Conservation (phyloP, 2,797 vertebrate genomes). For the Valencia hispanica region DNA sequence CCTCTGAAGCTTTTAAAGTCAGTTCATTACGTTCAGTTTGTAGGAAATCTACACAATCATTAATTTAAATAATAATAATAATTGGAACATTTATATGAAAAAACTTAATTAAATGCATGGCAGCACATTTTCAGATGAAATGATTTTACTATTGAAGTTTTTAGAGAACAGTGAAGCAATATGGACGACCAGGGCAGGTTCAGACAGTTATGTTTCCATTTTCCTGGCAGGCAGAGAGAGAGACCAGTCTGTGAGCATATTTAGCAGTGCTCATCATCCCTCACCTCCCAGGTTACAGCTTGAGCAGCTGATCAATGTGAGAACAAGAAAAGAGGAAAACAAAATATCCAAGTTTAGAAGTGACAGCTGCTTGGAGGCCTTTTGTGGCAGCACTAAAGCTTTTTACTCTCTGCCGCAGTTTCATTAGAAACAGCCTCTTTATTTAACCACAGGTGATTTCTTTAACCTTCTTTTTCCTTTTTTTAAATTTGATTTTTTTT, state of each 20-base stretch:
- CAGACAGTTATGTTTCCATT: neutral
- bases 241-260: neutral
- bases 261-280: neutral
- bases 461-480: neutral
- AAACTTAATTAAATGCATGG: too few species aligned
- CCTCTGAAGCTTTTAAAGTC: too few species aligned
- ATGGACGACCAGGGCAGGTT: neutral
- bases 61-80: too few species aligned
- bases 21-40: too few species aligned
- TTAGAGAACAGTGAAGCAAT: neutral
- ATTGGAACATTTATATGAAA: too few species aligned
- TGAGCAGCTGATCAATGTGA: constrained; percentile 47
- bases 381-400: constrained; percentile 4
- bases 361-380: constrained; percentile 54
- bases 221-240: neutral
- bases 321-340: constrained; percentile 32
- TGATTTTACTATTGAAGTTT: neutral
- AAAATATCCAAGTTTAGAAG: constrained; percentile 63
- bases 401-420: neutral
- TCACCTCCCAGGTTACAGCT: constrained; percentile 7
- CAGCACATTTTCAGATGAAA: too few species aligned
- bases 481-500: neutral
- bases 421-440: neutral
- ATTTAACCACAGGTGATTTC: neutral
- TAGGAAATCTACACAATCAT: too few species aligned